Evolutionary conservation across 2,888 invertebrate genomes (phyloP), one percentile per base, ranked within the genome.

Genomic region (Eilema griseolum): DNA sequence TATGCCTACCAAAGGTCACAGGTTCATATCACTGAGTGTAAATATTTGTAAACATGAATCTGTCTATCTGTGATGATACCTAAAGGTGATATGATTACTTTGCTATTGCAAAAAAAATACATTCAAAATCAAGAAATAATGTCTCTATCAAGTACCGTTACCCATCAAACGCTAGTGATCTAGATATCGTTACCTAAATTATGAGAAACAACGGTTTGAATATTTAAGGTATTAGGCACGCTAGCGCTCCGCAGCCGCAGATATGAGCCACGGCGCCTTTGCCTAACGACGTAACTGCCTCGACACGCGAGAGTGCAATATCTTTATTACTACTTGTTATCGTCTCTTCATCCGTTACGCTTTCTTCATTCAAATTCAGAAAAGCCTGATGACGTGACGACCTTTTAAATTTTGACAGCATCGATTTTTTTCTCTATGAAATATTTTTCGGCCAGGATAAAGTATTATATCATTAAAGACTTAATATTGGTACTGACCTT

Each of bases 131-230:
- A n/a, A 0, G 1, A 31, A 61, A 61, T 26, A 16, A 31, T 31
- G 28, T 20, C 20, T 16, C 20, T 61, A n/a, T 26, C n/a, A 28
- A n/a, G 28, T 31, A 11, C 31, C 20, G 28, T 61, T 31, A 14
- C 31, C n/a, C 61, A 28, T 61, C n/a, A 61, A n/a, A 59, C 14
- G 11, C 23, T 20, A 28, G 28, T 16, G 31, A 26, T 26, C 59
- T 26, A 59, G 26, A 61, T 61, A 61, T 28, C 20, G 60, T 28
- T 61, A 61, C 26, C 28, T 61, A n/a, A 61, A 61, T 61, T 31
- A 8, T 61, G 20, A 37, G 62, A 24, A n/a, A 23, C 7, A 61
- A 37, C 62, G 33, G 62, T 41, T 61, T n/a, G 20, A 61, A 28
- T 28, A 31, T 61, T 60, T 61, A 28, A 31, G 20, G 60, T 28